Conservation (phyloP, 35 echinoderm and acorn worm genomes). For the Lytechinus variegatus region DNA sequence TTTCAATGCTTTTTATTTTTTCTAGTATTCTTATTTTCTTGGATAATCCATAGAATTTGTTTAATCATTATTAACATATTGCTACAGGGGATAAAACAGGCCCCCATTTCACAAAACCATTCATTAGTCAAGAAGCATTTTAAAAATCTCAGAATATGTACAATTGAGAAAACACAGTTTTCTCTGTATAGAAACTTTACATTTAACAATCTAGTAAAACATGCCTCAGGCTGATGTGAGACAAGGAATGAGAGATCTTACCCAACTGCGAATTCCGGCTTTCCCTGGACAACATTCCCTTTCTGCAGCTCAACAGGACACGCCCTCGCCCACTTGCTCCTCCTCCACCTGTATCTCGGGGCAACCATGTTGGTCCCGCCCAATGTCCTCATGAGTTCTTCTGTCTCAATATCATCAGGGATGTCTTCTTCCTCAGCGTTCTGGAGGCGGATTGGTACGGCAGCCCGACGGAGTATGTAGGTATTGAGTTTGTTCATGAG, state of each 20-base stretch:
- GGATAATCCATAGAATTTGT: too few relatives aligned
- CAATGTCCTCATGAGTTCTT: constrained; percentile 93
- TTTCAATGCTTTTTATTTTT: too few relatives aligned
- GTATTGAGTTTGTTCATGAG: constrained; percentile 89
- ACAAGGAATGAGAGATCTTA: constrained; percentile 38
- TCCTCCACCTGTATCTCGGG: constrained; percentile 90
- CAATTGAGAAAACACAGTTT: too few relatives aligned
- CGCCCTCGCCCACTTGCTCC: constrained; percentile 86
- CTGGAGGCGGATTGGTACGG: constrained; percentile 93
- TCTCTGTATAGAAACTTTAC: too few relatives aligned
- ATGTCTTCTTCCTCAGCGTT: constrained; percentile 95
- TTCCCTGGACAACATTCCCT: constrained; percentile 94
- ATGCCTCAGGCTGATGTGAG: too few relatives aligned
- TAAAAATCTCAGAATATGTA: too few relatives aligned
- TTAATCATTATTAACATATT: too few relatives aligned
- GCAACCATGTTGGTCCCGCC: constrained; percentile 89
- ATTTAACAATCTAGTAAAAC: too few relatives aligned
- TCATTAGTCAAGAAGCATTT: too few relatives aligned
- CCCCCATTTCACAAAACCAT: too few relatives aligned
- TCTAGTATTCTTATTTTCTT: too few relatives aligned
- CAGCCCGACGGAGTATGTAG: constrained; percentile 84
- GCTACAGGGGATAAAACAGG: too few relatives aligned
- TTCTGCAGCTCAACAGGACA: constrained; percentile 96
- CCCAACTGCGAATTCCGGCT: constrained; percentile 98
- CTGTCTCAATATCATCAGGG: constrained; percentile 92